Evolutionary conservation across 2,888 invertebrate genomes (phyloP), one percentile per base, ranked within the genome.

Genomic region (Psococerastis gibbosa): DNA sequence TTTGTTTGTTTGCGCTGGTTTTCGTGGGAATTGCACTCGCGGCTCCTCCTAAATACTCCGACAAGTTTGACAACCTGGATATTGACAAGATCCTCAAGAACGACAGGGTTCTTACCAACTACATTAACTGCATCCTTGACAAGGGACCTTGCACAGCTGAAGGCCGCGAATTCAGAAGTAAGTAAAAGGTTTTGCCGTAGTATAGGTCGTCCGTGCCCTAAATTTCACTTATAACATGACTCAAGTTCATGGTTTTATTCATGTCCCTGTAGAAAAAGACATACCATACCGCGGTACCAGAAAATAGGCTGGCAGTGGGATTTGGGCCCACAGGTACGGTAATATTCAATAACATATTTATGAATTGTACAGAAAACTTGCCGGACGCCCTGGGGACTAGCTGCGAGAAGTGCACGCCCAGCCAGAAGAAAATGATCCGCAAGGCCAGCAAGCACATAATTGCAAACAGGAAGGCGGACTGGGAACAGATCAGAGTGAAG

Each of bases 111-210:
- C 46, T 55, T n/a, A 50, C 49, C 20, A 46, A 47, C 3, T 51
- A 53, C 32, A 48, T 55, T 13, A 53, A 55, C 42, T 56, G 56
- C 34, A 46, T 55, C 11, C 47, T 55, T 48, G 53, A 51, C 38
- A 46, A 50, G 18, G 53, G 53, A 22, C 51, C 50, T 2, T 56
- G 56, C 45, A 52, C 55, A 2, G 47, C 53, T 1, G 55, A 55
- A 43, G 56, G 52, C 2, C 45, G 49, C 42, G 52, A 53, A 23
- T 48, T 55, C 11, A 53, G 51, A 51, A 47, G 54, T 54, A 48
- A 52, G 49, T 41, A 34, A 11, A 11, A 27, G 27, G 11, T 11
- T 27, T n/a, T n/a, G n/a, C n/a, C n/a, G n/a, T n/a, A n/a, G n/a
- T n/a, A n/a, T n/a, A n/a, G n/a, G n/a, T n/a, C n/a, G n/a, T n/a